These are phyloP conservation scores for Atta colombica DNA, from an alignment of 1,140 invertebrate species.

Conservation along the genomic window DNA sequence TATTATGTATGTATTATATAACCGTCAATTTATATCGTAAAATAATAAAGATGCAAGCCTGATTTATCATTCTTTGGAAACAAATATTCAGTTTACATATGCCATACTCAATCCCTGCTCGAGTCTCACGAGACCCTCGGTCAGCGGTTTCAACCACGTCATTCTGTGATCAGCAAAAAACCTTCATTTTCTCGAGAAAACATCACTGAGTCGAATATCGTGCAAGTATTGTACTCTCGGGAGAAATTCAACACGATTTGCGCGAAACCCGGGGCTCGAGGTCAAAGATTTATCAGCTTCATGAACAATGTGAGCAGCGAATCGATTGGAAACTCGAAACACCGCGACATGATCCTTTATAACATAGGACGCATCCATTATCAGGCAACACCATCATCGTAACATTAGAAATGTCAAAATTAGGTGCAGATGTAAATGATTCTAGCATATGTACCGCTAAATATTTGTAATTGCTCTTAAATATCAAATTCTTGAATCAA, in stretches of 20 bases:
- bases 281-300: constrained; percentile 29
- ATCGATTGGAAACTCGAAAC: constrained; percentile 43
- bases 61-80: neutral
- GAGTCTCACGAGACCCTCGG: neutral
- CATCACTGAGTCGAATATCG: constrained; percentile 4
- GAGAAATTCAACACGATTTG: constrained; percentile 32
- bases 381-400: neutral
- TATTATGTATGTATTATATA: too few relatives aligned
- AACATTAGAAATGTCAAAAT: constrained; percentile 4
- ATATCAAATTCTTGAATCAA: neutral
- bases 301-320: neutral
- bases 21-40: neutral
- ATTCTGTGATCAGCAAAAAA: constrained; percentile 35
- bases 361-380: neutral
- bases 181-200: constrained; percentile 27
- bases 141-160: constrained; percentile 1
- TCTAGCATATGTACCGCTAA: neutral
- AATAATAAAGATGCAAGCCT: neutral
- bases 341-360: neutral
- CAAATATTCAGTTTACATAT: neutral
- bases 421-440: neutral
- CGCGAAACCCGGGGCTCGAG: neutral
- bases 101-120: neutral
- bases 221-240: neutral
- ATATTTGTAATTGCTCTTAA: neutral